Evolutionary conservation across 2,888 invertebrate species (phyloP), one percentile per base, ranked within the genome.

Genomic region (Caenorhabditis becei): DNA sequence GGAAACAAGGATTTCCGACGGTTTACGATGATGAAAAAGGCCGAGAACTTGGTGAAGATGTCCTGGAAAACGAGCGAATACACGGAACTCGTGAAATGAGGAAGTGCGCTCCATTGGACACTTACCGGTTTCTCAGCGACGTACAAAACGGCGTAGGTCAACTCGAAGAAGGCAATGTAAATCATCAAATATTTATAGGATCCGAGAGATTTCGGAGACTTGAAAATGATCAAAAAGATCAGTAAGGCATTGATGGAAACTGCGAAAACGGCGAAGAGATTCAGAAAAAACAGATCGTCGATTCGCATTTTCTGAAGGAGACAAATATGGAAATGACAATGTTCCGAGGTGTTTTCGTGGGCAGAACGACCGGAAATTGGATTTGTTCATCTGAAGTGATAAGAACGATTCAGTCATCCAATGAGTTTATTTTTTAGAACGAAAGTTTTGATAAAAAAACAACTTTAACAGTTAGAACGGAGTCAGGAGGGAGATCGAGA

Each of bases 151-250:
- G 71, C 62, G 14, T 71, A 71, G n/a, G 47, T 18, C 3, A 71
- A 26, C 41, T 71, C 71, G 32, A 71, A 71, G 16, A 62, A 3
- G 2, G 71, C 28, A 54, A 71, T 71, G 23, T 71, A 71, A 5
- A 16, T 3, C 71, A 71, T 71, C 8, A 71, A 47, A 35, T 56
- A 71, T 23, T 62, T 71, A 35, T 71, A 71, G 23, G 51, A 11
- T 18, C 71, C 71, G 1, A 71, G 14, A 8, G 62, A 51, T 62
- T 62, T 71, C 28, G 71, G 71, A 53, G 71, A 62, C 24, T 71
- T 71, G 24, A 56, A 71, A 44, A 71, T 20, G n/a, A 71, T 71
- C n/a, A 71, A 18, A 0, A 71, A 3, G 14, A 62, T 20, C 20
- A 71, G 18, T 10, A 71, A 14, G 11, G 54, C n/a, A 32, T 71